Base-by-base conservation (phyloP, 2,888 invertebrate genomes). In the Acleris sparsana region DNA sequence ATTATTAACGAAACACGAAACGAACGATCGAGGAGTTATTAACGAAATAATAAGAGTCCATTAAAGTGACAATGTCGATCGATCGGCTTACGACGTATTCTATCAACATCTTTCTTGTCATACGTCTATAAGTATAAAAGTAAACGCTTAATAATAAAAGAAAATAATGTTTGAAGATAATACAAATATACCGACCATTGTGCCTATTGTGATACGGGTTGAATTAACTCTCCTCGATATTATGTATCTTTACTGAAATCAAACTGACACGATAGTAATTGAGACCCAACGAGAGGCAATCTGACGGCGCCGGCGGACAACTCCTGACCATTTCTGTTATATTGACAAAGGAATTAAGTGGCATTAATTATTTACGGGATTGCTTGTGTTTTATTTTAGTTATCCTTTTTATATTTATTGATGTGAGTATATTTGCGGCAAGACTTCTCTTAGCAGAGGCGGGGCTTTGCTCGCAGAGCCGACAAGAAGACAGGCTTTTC, bases 401-500 rank as follows among this genome's bases (percentile, higher is more conserved):
- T 44, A 13, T 43, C 3, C 51, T 52, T 7, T 29, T 18, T n/a
- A n/a, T 44, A 33, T 5, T 17, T 61, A 48, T 25, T 52, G 16
- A 29, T n/a, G 44, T 18, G 6, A 13, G 53, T 18, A 43, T 33
- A 20, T 20, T 11, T 18, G 17, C 9, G 18, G 17, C 18, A 17
- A 18, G 49, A 49, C 11, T 11, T 20, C 20, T 49, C 16, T 20
- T 18, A 49, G 49, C 22, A 11, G 56, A 20, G 44, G 20, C n/a
- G 48, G 22, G 43, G 29, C 39, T 66, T 59, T 52, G 43, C 51
- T 39, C 16, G 18, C 59, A 49, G 52, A 66, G 61, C 61, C 52
- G 61, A 62, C 66, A 66, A 52, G 62, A 25, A 33, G 66, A 62
- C 66, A 53, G 74, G 79, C 75, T 75, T 78, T 76, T 60, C 71